Conservation (phyloP, 2,888 invertebrate genomes). For the Apodemia zela region DNA sequence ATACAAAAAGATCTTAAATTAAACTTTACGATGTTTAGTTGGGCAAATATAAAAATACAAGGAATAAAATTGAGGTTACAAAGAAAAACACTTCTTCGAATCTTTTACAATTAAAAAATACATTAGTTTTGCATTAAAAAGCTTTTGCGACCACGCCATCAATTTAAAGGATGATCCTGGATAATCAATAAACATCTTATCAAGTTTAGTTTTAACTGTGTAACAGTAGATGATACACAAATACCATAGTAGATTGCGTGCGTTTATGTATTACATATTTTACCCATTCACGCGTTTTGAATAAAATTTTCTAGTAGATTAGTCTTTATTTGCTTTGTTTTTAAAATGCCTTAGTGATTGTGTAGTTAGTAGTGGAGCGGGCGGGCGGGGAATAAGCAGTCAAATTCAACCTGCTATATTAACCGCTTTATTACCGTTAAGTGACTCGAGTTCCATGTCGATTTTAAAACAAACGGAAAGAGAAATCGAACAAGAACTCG, state of each 20-base stretch:
- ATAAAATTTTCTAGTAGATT: not conserved
- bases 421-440: constrained; percentile 27
- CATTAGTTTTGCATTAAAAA: not conserved
- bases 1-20: not conserved
- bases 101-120: too few species aligned
- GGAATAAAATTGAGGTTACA: too few species aligned
- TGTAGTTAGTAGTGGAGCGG: constrained; percentile 45
- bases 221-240: not conserved
- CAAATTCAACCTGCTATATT: constrained; percentile 39
- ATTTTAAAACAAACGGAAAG: not conserved
- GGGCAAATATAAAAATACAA: too few species aligned
- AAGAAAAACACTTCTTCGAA: too few species aligned
- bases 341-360: constrained; percentile 27
- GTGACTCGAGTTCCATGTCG: constrained; percentile 23
- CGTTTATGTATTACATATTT: not conserved
- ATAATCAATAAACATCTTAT: not conserved
- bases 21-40: not conserved
- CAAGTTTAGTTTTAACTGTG: not conserved
- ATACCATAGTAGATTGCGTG: not conserved
- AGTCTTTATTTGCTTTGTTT: constrained; percentile 22
- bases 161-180: not conserved
- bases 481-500: constrained; percentile 18
- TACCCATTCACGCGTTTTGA: not conserved
- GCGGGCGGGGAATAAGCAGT: constrained; percentile 48
- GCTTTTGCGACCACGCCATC: not conserved